A percentile compares a stretch with the other conserved stretches of the same genome.
Conservation (phyloP, 2,113 vertebrate genomes). For the Arothron firmamentum region DNA sequence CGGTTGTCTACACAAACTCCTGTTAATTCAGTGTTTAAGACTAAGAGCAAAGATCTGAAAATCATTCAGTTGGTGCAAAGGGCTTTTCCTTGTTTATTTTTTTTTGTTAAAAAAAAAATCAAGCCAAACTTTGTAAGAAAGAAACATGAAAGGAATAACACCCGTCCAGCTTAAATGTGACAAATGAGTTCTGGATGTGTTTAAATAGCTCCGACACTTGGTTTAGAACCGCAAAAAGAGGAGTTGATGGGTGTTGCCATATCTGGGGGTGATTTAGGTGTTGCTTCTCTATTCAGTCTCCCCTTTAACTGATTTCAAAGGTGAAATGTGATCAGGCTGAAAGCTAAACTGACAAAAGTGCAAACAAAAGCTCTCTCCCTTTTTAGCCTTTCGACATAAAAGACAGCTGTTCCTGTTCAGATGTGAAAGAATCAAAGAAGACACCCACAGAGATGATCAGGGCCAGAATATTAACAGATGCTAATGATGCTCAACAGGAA, state of each 20-base stretch:
- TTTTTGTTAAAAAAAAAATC: too few relatives aligned
- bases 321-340: slow-evolving; percentile 68
- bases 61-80: too few relatives aligned
- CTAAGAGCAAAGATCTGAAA: too few relatives aligned
- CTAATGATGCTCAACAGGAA: neutral
- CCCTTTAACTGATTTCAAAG: slow-evolving; percentile 60
- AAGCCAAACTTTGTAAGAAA: too few relatives aligned
- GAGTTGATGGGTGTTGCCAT: slow-evolving; percentile 63
- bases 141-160: too few relatives aligned
- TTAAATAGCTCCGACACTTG: too few relatives aligned
- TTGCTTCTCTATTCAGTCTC: slow-evolving; percentile 51
- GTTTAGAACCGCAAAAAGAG: too few relatives aligned
- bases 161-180: too few relatives aligned
- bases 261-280: slow-evolving; percentile 53
- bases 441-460: slow-evolving; percentile 36
- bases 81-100: too few relatives aligned
- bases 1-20: too few relatives aligned
- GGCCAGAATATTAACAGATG: neutral
- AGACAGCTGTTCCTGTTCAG: slow-evolving; percentile 63
- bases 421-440: slow-evolving; percentile 49
- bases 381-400: slow-evolving; percentile 56
- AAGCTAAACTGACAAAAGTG: slow-evolving; percentile 52
- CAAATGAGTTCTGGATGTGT: too few relatives aligned
- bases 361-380: slow-evolving; percentile 52
- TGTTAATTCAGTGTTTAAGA: too few relatives aligned